Conservation (phyloP, 1,140 invertebrate species). For the Dinoponera quadriceps region DNA sequence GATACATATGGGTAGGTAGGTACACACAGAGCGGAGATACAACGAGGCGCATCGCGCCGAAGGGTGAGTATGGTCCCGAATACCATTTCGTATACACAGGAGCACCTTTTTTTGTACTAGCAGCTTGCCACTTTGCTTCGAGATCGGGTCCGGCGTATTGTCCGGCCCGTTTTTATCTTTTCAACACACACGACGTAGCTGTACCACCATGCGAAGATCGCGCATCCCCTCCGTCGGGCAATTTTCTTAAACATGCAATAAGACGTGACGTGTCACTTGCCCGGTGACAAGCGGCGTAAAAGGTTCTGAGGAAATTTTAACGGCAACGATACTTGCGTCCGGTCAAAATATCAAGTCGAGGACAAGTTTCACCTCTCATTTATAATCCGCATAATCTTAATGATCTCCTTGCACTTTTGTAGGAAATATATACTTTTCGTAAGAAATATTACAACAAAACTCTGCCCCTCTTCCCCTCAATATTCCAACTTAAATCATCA, state of each 20-base stretch:
- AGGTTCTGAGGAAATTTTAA: neutral
- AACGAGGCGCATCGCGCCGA: constrained; percentile 51
- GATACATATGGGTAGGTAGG: constrained; percentile 66
- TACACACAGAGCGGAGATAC: constrained; percentile 49
- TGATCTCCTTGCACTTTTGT: too few species aligned
- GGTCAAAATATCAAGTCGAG: too few species aligned
- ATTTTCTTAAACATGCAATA: neutral
- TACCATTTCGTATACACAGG: constrained; percentile 65
- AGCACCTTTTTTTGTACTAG: constrained; percentile 69
- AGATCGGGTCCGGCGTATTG: constrained; percentile 54
- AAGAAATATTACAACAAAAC: too few species aligned
- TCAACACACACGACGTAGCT: constrained; percentile 15
- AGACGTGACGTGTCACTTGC: neutral
- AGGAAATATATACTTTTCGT: too few species aligned
- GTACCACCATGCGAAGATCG: neutral
- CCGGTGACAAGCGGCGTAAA: too few species aligned
- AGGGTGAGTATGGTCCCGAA: constrained; percentile 58
- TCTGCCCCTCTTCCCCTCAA: too few species aligned
- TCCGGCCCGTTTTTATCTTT: constrained; percentile 35
- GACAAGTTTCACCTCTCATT: too few species aligned
- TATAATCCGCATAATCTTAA: too few species aligned
- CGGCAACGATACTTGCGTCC: neutral
- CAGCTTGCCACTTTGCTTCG: constrained; percentile 73
- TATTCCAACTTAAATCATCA: too few species aligned
- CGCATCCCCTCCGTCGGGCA: neutral